Evolutionary conservation across 2,797 vertebrate species (phyloP).

Genomic region (Ficedula albicollis): DNA sequence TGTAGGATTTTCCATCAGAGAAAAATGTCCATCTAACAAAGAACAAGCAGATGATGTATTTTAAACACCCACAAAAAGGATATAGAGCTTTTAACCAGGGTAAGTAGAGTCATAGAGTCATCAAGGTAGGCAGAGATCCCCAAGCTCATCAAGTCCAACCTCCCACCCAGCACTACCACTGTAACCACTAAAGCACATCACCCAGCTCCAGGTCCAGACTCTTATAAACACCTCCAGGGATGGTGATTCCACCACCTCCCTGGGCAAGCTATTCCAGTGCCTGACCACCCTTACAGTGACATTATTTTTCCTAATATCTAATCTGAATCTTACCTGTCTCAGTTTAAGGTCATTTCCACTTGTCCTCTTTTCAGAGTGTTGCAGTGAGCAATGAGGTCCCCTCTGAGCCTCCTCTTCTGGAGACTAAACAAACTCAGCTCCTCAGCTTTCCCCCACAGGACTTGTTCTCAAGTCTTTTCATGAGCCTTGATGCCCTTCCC

Average conservation of each 20-base stretch:
- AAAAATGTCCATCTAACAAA: background rate
- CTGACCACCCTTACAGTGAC: background rate
- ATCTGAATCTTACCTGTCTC: background rate
- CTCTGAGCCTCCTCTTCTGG: background rate
- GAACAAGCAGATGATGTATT: background rate
- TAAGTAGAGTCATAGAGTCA: background rate
- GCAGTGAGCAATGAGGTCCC: rapidly evolving
- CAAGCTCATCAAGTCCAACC: background rate
- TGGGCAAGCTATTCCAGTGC: background rate
- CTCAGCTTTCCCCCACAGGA: background rate
- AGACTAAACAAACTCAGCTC: background rate
- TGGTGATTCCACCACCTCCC: background rate
- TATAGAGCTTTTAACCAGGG: background rate
- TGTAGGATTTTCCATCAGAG: background rate
- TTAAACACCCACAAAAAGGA: background rate
- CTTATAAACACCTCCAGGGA: background rate
- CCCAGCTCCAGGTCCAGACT: background rate
- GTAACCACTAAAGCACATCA: background rate
- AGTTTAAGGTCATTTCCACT: background rate
- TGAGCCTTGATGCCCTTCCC: background rate
- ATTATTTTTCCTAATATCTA: background rate
- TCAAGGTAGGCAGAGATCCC: background rate
- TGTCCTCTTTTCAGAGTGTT: background rate
- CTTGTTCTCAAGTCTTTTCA: background rate
- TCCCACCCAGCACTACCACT: background rate